Conservation (phyloP, 2,113 vertebrate species). For the Rhizomys pruinosus region DNA sequence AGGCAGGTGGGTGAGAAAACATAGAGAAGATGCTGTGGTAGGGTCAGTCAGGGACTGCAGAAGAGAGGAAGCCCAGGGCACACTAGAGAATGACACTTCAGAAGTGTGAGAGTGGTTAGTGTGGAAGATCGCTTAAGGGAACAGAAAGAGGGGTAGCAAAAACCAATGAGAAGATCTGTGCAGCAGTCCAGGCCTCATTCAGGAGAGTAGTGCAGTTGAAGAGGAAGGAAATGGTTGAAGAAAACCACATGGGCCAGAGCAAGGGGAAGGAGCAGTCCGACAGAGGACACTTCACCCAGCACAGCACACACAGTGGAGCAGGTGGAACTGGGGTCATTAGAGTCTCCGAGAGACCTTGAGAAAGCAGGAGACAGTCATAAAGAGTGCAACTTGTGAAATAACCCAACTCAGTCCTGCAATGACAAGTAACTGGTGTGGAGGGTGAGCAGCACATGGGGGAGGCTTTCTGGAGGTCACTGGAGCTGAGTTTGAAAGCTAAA, state of each 20-base stretch:
- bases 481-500: not conserved
- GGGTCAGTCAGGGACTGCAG: not conserved
- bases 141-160: not conserved
- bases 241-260: not conserved
- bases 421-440: not conserved
- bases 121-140: not conserved
- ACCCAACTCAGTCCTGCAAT: not conserved
- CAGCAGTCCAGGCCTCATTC: not conserved
- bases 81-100: not conserved
- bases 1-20: not conserved
- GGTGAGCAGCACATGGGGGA: not conserved
- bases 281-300: rapidly evolving
- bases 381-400: too few species aligned
- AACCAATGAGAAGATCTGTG: rapidly evolving
- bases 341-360: not conserved
- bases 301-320: not conserved
- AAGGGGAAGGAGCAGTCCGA: rapidly evolving
- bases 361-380: not conserved
- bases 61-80: not conserved
- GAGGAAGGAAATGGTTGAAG: not conserved
- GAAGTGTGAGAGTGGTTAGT: too few species aligned
- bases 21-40: not conserved
- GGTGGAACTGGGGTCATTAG: not conserved
- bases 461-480: not conserved
- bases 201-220: not conserved